These are phyloP conservation scores for Sphaeridia pumilis DNA, from an alignment of 2,888 invertebrate genomes.

Conservation along the genomic window DNA sequence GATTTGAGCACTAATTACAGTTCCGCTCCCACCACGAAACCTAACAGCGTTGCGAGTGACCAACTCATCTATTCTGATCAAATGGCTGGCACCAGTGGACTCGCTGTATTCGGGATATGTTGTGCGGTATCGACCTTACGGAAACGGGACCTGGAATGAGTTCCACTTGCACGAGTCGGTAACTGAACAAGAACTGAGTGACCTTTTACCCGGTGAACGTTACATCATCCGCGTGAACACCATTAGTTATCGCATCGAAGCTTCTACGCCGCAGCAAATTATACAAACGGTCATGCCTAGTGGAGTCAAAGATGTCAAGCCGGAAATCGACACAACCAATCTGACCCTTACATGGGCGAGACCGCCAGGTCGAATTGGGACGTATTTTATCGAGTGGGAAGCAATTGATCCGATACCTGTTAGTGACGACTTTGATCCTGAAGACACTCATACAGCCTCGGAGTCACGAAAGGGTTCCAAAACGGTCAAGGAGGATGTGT, in stretches of 20 bases:
- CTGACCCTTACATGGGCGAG: constrained; percentile 81
- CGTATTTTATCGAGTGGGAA: constrained; percentile 62
- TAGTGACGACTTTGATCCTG: constrained; percentile 32
- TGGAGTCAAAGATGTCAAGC: constrained; percentile 70
- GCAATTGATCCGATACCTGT: constrained; percentile 34
- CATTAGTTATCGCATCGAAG: constrained; percentile 69
- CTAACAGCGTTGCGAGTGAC: constrained; percentile 62
- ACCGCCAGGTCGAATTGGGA: constrained; percentile 74
- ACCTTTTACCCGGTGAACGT: constrained; percentile 79
- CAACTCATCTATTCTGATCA: constrained; percentile 65
- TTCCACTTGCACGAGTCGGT: constrained; percentile 53
- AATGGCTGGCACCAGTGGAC: constrained; percentile 57
- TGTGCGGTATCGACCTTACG: constrained; percentile 59
- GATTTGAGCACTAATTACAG: too few relatives aligned
- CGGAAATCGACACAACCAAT: constrained; percentile 73
- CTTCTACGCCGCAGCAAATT: constrained; percentile 62
- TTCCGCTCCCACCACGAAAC: constrained; percentile 66
- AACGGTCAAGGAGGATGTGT: constrained; percentile 28
- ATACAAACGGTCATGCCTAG: constrained; percentile 79
- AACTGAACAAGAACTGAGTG: constrained; percentile 64
- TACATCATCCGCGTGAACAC: constrained; percentile 78
- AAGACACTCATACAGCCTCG: constrained; percentile 30
- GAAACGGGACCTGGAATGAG: constrained; percentile 57
- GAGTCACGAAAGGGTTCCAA: constrained; percentile 37
- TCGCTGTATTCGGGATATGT: constrained; percentile 62